Evolutionary conservation across 1,140 invertebrate species (phyloP).

Genomic region (Lordiphosa stackelbergi): DNA sequence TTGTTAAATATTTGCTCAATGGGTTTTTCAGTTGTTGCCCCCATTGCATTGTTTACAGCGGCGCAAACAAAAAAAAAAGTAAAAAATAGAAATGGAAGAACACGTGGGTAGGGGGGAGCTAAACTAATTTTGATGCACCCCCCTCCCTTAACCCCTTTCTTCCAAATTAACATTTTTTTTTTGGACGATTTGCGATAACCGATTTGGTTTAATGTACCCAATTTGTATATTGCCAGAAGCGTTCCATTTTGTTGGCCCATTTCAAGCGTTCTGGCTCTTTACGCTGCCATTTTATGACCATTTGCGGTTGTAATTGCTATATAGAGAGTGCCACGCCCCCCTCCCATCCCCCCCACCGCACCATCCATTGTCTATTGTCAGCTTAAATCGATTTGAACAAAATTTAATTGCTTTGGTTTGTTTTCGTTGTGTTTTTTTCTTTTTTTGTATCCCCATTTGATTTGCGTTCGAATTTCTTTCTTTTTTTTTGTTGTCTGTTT

Average conservation of each 20-base stretch:
- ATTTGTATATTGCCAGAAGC: too few species aligned
- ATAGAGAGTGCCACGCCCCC: slow-evolving; percentile 31
- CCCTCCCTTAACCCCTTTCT: too few species aligned
- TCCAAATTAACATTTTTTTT: too few species aligned
- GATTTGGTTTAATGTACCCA: too few species aligned
- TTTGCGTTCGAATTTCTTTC: background rate
- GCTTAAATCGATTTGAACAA: slow-evolving; percentile 72
- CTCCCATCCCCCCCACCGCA: background rate
- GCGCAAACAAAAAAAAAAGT: too few species aligned
- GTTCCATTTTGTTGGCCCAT: slow-evolving; percentile 15
- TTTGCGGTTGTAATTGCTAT: slow-evolving; percentile 70
- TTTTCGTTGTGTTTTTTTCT: slow-evolving; percentile 11
- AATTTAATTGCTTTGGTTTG: slow-evolving; percentile 67
- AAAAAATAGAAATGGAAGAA: background rate
- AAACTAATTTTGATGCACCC: background rate
- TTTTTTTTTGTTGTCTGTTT: slow-evolving; percentile 13
- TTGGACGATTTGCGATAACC: too few species aligned
- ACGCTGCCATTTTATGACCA: slow-evolving; percentile 67
- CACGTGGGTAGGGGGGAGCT: background rate
- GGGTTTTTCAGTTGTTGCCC: slow-evolving; percentile 42
- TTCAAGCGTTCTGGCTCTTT: slow-evolving; percentile 49
- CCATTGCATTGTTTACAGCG: slow-evolving; percentile 11
- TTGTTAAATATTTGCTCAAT: slow-evolving; percentile 73
- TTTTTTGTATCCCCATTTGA: slow-evolving; percentile 1
- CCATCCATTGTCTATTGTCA: slow-evolving; percentile 55